Percentiles rank a stretch among this genome's conserved stretches.
Evolutionary conservation across 1,140 invertebrate species (phyloP).

Genomic region (Calephelis nemesis): DNA sequence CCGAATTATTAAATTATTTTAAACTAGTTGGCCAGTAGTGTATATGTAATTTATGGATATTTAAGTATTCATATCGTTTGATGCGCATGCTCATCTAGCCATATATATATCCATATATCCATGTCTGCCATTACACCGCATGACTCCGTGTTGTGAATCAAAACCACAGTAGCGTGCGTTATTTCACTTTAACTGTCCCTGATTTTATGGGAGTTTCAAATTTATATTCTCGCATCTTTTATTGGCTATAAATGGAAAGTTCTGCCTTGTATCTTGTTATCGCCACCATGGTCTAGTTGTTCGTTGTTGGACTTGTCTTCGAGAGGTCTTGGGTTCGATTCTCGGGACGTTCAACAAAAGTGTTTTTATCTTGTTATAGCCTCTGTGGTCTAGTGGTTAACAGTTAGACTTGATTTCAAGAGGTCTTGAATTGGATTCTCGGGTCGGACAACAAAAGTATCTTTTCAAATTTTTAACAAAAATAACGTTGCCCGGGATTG

Average conservation of each 20-base stretch:
- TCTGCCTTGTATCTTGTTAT: not conserved
- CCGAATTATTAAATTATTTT: too few relatives aligned
- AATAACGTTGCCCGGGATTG: too few relatives aligned
- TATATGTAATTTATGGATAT: not conserved
- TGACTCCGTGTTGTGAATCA: not conserved
- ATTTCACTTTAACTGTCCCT: not conserved
- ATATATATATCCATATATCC: too few relatives aligned
- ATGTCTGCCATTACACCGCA: not conserved
- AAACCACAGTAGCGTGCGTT: not conserved
- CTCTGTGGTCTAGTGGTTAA: too few relatives aligned
- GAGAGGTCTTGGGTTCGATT: too few relatives aligned
- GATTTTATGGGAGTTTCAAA: not conserved
- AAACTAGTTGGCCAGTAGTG: not conserved
- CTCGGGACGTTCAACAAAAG: too few relatives aligned
- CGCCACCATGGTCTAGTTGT: too few relatives aligned
- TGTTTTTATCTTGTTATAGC: not conserved
- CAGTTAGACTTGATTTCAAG: too few relatives aligned
- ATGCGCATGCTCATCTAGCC: not conserved
- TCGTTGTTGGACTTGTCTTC: too few relatives aligned
- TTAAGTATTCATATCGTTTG: constrained; percentile 1
- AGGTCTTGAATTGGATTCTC: too few relatives aligned
- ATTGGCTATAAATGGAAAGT: not conserved
- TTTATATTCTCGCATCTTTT: not conserved
- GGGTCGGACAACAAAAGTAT: too few relatives aligned
- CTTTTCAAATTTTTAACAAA: too few relatives aligned